A percentile compares a stretch with the other conserved stretches of the same genome.
phyloP scores from a whole-genome alignment of 2,113 vertebrate species.

The Zosterops borbonicus region DNA sequence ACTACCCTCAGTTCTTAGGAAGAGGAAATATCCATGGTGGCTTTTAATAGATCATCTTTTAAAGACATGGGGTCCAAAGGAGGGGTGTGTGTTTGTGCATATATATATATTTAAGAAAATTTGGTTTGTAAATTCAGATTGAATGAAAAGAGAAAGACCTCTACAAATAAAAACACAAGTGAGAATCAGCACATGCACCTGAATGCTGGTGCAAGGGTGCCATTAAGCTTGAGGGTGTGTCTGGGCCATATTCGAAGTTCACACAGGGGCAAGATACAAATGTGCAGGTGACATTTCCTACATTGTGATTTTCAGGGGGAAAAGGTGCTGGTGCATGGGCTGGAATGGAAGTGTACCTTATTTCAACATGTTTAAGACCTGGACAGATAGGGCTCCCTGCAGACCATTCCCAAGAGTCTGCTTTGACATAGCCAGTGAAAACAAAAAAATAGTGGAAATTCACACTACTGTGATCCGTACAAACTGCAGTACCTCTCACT shows the following conservation, averaged over 20 bases:
- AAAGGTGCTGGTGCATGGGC: neutral
- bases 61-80: neutral
- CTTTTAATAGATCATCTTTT: neutral
- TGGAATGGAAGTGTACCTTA: neutral
- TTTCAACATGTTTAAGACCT: neutral
- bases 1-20: neutral
- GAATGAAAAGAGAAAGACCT: neutral
- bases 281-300: neutral
- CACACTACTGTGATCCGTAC: neutral
- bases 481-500: neutral
- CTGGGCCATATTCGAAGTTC: neutral
- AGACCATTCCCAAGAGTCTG: neutral
- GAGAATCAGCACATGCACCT: neutral
- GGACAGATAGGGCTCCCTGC: neutral
- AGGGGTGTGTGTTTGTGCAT: fast-evolving
- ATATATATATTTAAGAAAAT: neutral
- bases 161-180: neutral
- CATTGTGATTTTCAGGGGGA: neutral
- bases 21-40: neutral
- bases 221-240: neutral
- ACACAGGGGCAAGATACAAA: neutral
- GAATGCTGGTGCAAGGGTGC: neutral
- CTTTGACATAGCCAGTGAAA: neutral
- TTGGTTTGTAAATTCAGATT: neutral
- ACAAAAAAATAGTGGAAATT: neutral